These are phyloP conservation scores for Hypomecis atomaria DNA, from an alignment of 2,888 invertebrate species.

Conservation along the genomic window DNA sequence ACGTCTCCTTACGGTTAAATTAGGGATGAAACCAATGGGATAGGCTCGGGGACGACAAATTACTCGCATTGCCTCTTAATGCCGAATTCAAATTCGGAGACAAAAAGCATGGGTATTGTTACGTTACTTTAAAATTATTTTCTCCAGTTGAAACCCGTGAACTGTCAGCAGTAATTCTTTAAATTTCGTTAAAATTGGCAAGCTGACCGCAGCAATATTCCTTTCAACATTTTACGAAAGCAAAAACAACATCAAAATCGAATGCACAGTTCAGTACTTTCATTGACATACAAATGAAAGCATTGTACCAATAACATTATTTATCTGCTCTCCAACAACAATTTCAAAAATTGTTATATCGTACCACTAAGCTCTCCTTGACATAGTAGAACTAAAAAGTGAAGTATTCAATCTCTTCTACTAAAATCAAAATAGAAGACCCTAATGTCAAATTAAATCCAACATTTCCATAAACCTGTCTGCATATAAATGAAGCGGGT, in stretches of 20 bases:
- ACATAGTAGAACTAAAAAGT: not conserved
- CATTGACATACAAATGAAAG: too few relatives aligned
- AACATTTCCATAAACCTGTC: constrained; percentile 19
- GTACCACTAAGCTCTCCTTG: too few relatives aligned
- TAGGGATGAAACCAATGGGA: constrained; percentile 75
- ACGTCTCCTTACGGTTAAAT: constrained; percentile 77
- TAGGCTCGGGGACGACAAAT: constrained; percentile 64
- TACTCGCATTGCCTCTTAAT: constrained; percentile 43
- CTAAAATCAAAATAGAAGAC: not conserved
- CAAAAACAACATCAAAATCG: too few relatives aligned
- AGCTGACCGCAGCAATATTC: too few relatives aligned
- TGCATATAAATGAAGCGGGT: constrained; percentile 27
- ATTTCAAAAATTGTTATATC: too few relatives aligned
- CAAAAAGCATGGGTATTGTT: constrained; percentile 4
- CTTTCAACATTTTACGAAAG: too few relatives aligned
- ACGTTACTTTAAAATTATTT: not conserved
- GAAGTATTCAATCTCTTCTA: not conserved
- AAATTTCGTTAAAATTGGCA: too few relatives aligned
- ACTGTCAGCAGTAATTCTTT: too few relatives aligned
- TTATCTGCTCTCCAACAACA: too few relatives aligned
- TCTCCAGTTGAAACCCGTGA: too few relatives aligned
- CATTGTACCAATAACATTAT: too few relatives aligned
- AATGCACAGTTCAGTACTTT: too few relatives aligned
- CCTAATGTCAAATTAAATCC: constrained; percentile 4
- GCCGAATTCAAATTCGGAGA: constrained; percentile 17